Conservation (phyloP, 2,888 invertebrate genomes). For the Pilophorus perplexus region DNA sequence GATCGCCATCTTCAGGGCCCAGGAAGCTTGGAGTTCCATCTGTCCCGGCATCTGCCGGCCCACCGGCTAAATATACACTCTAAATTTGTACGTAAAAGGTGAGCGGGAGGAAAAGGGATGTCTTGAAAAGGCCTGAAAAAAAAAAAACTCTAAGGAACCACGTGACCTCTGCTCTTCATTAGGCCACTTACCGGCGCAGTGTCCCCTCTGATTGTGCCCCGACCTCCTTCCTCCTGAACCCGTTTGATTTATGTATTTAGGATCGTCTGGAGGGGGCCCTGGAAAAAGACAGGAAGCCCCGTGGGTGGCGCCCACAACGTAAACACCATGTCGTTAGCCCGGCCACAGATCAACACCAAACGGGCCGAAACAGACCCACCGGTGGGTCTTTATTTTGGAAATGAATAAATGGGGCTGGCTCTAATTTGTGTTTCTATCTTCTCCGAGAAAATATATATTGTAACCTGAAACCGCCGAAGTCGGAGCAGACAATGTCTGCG, state of each 20-base stretch:
- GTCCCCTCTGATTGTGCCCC: neutral
- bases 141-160: constrained; percentile 18
- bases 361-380: neutral
- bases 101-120: no score
- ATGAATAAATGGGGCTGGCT: no score
- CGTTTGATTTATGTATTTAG: constrained; percentile 19
- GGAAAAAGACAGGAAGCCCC: constrained; percentile 20
- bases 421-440: no score
- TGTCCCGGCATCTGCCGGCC: neutral
- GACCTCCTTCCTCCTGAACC: neutral
- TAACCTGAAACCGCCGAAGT: no score
- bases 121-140: no score
- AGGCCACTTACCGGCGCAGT: constrained; percentile 31
- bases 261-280: neutral
- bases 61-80: no score
- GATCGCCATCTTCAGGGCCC: no score
- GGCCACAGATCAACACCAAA: constrained; percentile 18
- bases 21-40: neutral
- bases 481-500: no score
- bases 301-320: constrained; percentile 27
- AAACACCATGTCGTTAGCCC: constrained; percentile 30
- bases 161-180: constrained; percentile 39
- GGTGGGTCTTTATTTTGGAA: no score
- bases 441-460: no score
- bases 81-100: no score